Evolutionary conservation across 2,797 vertebrate genomes (phyloP).

Genomic region (Megaceryle alcyon): DNA sequence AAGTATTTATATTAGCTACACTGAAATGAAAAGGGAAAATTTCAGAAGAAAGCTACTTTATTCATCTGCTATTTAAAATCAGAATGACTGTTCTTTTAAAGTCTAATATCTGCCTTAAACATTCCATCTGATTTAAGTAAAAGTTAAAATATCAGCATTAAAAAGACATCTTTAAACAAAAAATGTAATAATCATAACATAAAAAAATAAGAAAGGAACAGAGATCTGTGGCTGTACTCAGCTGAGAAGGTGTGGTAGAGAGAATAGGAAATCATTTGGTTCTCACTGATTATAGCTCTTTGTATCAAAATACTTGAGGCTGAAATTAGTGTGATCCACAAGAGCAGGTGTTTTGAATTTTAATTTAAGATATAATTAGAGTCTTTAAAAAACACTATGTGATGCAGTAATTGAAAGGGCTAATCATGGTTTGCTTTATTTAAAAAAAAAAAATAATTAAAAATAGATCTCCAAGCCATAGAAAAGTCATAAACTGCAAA

Average conservation of each 20-base stretch:
- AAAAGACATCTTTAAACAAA: background rate
- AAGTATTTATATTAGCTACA: conserved; percentile 60
- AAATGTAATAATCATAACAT: background rate
- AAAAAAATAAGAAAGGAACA: conserved; percentile 11
- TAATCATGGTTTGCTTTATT: conserved; percentile 73
- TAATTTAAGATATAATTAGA: conserved; percentile 77
- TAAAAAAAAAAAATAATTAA: background rate
- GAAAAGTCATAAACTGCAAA: conserved; percentile 39
- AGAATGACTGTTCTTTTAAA: conserved; percentile 38
- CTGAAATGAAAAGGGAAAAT: conserved; percentile 29
- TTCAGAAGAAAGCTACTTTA: background rate
- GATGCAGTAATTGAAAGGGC: conserved; percentile 71
- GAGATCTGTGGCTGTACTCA: conserved; percentile 5
- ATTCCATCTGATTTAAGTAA: background rate
- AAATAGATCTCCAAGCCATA: conserved; percentile 58
- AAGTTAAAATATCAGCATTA: conserved; percentile 8
- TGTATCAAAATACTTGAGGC: conserved; percentile 72
- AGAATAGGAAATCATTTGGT: conserved; percentile 64
- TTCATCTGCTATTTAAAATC: conserved; percentile 26
- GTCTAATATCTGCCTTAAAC: background rate
- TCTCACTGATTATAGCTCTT: conserved; percentile 75
- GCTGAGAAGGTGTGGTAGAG: conserved; percentile 40
- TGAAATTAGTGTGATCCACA: conserved; percentile 74
- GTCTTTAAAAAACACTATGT: conserved; percentile 55
- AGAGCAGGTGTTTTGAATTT: conserved; percentile 79